Evolutionary conservation across 2,888 invertebrate species (phyloP).

Genomic region (Agriopis aurantiaria): DNA sequence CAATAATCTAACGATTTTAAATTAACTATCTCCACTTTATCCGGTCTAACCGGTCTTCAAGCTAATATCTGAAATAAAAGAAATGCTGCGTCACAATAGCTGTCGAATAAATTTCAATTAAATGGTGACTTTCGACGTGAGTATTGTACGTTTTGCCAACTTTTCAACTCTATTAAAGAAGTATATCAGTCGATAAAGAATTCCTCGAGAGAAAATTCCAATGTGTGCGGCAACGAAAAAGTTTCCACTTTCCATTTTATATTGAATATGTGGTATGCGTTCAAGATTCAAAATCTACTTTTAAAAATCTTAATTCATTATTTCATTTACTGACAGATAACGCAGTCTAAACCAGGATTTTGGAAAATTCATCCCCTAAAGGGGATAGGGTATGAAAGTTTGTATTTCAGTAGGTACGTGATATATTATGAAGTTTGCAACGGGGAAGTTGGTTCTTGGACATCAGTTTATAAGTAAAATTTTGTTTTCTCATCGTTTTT

Average conservation of each 20-base stretch:
- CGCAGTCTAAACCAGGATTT: no score
- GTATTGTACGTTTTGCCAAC: constrained; percentile 36
- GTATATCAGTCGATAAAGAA: constrained; percentile 1
- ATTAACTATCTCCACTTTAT: constrained; percentile 18
- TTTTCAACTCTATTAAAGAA: constrained; percentile 30
- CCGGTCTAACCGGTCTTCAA: constrained; percentile 30
- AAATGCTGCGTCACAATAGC: constrained; percentile 42
- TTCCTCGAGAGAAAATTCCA: neutral
- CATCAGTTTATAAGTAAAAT: no score
- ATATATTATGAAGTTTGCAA: no score
- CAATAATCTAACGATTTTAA: constrained; percentile 31
- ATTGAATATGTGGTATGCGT: neutral
- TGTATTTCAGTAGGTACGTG: no score
- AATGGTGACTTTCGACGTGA: constrained; percentile 31
- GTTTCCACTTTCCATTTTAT: constrained; percentile 8
- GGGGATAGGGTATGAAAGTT: no score
- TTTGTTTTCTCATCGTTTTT: no score
- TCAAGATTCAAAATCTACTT: neutral
- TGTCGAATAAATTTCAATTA: constrained; percentile 40
- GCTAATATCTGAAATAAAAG: constrained; percentile 40
- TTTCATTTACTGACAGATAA: neutral
- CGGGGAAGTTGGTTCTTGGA: no score
- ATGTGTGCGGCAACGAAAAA: constrained; percentile 14
- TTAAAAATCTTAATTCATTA: neutral
- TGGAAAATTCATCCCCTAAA: no score